These are phyloP conservation scores for Heliconius ismenius DNA, from an alignment of 2,888 invertebrate species.

Conservation along the genomic window DNA sequence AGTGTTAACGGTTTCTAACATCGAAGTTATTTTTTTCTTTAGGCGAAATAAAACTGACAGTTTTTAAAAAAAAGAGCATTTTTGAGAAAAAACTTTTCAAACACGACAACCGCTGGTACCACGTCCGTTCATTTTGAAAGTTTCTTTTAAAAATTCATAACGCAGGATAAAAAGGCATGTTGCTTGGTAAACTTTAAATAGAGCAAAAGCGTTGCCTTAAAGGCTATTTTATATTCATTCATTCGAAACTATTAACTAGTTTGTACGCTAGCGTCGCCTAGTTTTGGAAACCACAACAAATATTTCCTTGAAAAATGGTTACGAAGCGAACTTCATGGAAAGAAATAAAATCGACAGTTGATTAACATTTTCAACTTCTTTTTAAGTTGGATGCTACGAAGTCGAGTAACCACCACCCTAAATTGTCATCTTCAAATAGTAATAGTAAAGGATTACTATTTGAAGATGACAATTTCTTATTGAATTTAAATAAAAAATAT, in stretches of 20 bases:
- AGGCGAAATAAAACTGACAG: background rate
- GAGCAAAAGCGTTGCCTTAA: constrained; percentile 8
- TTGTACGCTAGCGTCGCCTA: background rate
- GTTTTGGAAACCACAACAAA: constrained; percentile 1
- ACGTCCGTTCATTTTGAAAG: background rate
- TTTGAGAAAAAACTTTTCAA: background rate
- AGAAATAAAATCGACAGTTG: background rate
- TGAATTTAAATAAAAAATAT: background rate
- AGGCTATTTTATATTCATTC: constrained; percentile 21
- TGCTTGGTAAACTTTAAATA: constrained; percentile 17
- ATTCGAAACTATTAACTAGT: constrained; percentile 23
- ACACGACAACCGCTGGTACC: background rate
- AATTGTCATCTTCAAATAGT: too few species aligned
- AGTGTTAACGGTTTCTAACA: too few species aligned
- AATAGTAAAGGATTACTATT: too few species aligned
- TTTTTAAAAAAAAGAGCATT: background rate
- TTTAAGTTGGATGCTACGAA: background rate
- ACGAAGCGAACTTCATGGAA: background rate
- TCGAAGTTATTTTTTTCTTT: too few species aligned
- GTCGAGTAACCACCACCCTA: background rate
- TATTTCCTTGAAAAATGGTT: background rate
- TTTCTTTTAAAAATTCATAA: background rate
- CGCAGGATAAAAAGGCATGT: background rate
- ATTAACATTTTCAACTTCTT: background rate
- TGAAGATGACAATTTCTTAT: background rate